Percentiles rank a stretch among this genome's conserved stretches.
Evolutionary conservation across 2,113 vertebrate species (phyloP).

Genomic region (Castor canadensis): DNA sequence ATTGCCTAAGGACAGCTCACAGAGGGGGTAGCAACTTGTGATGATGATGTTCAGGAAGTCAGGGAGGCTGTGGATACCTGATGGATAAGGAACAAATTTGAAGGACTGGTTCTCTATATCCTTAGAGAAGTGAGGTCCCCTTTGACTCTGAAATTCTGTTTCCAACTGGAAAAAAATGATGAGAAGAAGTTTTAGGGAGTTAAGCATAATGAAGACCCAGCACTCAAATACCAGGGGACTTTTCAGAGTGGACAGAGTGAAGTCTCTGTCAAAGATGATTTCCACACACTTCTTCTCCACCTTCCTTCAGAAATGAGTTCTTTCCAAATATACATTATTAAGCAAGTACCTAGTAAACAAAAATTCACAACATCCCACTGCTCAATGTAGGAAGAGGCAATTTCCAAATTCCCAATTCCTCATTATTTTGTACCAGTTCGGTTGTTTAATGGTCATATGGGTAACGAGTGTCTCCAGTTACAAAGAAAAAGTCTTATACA

Average conservation of each 20-base stretch:
- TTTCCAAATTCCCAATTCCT: not conserved
- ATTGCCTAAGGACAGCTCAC: not conserved
- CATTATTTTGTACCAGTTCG: too few species aligned
- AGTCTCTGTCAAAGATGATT: not conserved
- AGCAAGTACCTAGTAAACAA: not conserved
- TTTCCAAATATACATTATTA: not conserved
- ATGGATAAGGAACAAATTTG: not conserved
- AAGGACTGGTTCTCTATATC: not conserved
- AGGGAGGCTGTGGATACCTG: not conserved
- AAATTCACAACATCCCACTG: not conserved
- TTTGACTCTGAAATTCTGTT: constrained; percentile 13
- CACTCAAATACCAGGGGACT: not conserved
- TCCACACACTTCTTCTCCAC: not conserved
- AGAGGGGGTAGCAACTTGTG: not conserved
- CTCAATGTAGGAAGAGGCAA: not conserved
- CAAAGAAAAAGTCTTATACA: not conserved
- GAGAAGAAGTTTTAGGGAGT: not conserved
- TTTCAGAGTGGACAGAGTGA: not conserved
- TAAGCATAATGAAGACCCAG: not conserved
- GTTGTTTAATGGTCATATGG: not conserved
- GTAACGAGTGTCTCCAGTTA: not conserved
- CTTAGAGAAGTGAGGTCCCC: not conserved
- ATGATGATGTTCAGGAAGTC: not conserved
- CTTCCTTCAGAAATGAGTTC: not conserved
- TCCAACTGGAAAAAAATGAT: not conserved